These are phyloP conservation scores for Ormyrus rosae DNA, from an alignment of 2,888 invertebrate species.

Conservation along the genomic window DNA sequence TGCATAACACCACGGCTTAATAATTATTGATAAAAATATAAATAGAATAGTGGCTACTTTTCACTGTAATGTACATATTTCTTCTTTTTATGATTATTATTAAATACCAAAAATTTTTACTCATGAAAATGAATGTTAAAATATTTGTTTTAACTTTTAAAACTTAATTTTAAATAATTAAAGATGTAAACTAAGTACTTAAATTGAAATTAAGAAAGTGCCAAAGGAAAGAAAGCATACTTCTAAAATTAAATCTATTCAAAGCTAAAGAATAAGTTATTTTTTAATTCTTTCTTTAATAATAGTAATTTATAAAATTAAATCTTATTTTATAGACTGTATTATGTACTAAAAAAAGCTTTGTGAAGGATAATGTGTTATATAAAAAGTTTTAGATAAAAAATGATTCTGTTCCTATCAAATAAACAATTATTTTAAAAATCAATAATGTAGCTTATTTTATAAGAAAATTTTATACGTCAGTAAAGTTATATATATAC, in stretches of 20 bases:
- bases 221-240: background rate
- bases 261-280: constrained; percentile 5
- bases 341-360: no score
- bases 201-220: no score
- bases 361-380: no score
- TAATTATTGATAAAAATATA: constrained; percentile 72
- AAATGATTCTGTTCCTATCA: background rate
- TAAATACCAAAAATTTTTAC: no score
- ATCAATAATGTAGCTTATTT: constrained; percentile 33
- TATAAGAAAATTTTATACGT: constrained; percentile 21
- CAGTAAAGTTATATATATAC: background rate
- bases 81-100: constrained; percentile 41
- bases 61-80: constrained; percentile 65
- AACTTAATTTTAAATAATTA: constrained; percentile 6
- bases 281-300: constrained; percentile 6
- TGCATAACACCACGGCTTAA: constrained; percentile 65
- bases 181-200: background rate
- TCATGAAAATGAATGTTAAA: no score
- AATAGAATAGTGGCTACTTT: constrained; percentile 65
- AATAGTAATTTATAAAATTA: constrained; percentile 4
- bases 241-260: constrained; percentile 13
- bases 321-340: background rate
- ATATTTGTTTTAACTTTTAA: constrained; percentile 12
- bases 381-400: constrained; percentile 2
- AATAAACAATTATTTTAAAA: constrained; percentile 35